Base-by-base conservation (phyloP, 2,797 vertebrate genomes). In the Platalea minor region DNA sequence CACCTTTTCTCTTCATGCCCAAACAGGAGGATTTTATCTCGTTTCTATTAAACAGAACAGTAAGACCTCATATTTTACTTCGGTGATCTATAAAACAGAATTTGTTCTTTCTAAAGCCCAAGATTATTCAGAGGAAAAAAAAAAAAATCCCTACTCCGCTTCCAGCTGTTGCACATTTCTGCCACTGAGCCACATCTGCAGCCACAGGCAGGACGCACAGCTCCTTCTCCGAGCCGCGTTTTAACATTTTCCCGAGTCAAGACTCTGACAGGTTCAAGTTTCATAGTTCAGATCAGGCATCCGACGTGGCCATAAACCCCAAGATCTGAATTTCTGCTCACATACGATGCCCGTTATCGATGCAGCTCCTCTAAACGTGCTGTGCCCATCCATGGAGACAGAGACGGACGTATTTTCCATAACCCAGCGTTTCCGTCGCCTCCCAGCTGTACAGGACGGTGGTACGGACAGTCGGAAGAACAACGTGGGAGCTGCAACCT, bases 361-460 rank as follows among this genome's bases (percentile, higher is more conserved):
- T 1, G 0, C 5, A 0, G 23, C 72, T 43, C 57, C 54, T 43
- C 64, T 33, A 19, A 28, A n/a, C 0, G 5, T 3, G 14, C 18
- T 5, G 0, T 31, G 50, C 11, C 51, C 60, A 7, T 43, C 45
- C 26, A 15, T 11, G 0, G 3, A 39, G 60, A 19, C 14, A 4
- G 35, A 10, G 14, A 35, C 3, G 5, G 23, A 12, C 0, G 4
- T 17, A n/a, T 59, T 48, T 14, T 14, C 43, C 33, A 4, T 21
- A 37, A 51, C 28, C 33, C 57, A 14, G 61, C 4, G 2, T 17
- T 46, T 16, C 60, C 23, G 18, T 31, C 24, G 1, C 64, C n/a
- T 60, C 53, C 57, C 54, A 57, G 64, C 39, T 8, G 14, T 4
- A 13, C 35, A 9, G 48, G 51, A 60, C 1, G 3, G 14, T 12